Evolutionary conservation across 1,140 invertebrate species (phyloP).

Genomic region (Uloborus diversus): DNA sequence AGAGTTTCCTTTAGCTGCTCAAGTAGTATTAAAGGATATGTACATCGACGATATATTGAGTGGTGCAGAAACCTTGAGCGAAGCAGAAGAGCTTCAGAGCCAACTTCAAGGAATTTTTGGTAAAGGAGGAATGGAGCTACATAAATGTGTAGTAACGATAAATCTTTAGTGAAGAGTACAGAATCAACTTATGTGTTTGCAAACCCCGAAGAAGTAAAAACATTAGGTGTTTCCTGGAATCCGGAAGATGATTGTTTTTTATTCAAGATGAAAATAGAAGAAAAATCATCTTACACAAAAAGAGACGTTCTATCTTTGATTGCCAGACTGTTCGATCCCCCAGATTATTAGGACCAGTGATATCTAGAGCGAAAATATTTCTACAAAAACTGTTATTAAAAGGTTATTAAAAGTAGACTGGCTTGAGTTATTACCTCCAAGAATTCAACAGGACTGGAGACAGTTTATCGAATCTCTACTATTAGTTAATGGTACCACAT

Average conservation of each 20-base stretch:
- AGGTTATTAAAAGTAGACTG: background rate
- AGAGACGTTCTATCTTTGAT: background rate
- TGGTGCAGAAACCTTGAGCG: background rate
- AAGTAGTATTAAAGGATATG: slow-evolving; percentile 48
- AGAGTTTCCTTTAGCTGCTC: slow-evolving; percentile 56
- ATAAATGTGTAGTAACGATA: background rate
- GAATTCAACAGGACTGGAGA: background rate
- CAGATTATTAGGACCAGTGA: background rate
- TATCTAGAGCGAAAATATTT: background rate
- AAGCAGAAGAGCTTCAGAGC: background rate
- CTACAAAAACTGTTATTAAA: background rate
- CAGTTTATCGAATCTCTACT: background rate
- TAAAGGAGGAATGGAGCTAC: background rate
- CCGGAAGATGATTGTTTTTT: background rate
- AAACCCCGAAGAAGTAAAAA: background rate
- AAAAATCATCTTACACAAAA: background rate
- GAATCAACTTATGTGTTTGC: background rate
- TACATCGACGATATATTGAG: slow-evolving; percentile 62
- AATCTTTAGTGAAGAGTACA: background rate
- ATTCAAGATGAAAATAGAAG: background rate
- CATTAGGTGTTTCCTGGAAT: background rate
- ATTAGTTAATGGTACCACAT: background rate
- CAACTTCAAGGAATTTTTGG: background rate
- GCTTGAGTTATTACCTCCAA: background rate
- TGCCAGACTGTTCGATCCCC: background rate